A percentile compares a stretch with the other conserved stretches of the same genome.
phyloP scores from a whole-genome alignment of 2,888 invertebrate genomes.

The Scelioninae gen. 2 region DNA sequence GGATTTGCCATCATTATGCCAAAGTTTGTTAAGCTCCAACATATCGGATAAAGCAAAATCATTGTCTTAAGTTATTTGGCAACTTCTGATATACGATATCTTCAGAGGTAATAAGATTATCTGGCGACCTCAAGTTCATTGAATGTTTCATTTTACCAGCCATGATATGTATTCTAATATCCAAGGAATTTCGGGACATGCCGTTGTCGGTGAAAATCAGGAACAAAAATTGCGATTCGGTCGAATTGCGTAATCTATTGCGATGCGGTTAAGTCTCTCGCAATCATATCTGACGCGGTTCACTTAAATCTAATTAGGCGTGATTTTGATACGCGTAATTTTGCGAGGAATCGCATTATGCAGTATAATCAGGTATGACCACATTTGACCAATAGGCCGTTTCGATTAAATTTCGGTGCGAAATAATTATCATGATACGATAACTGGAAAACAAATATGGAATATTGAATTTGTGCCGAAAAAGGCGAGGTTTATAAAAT shows the following conservation, averaged over 20 bases:
- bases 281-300: conserved; percentile 27
- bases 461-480: no score
- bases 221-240: conserved; percentile 12
- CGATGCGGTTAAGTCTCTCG: conserved; percentile 17
- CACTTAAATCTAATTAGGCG: conserved; percentile 43
- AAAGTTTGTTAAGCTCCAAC: conserved; percentile 32
- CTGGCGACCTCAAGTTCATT: not conserved
- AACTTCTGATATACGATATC: conserved; percentile 20
- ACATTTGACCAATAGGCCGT: conserved; percentile 6
- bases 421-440: conserved; percentile 23
- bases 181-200: conserved; percentile 9
- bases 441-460: not conserved
- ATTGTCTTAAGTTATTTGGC: conserved; percentile 33
- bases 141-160: no score
- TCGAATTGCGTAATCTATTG: conserved; percentile 16
- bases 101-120: not conserved
- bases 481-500: no score
- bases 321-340: conserved; percentile 48
- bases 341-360: conserved; percentile 31
- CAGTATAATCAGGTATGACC: conserved; percentile 37
- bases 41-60: conserved; percentile 39
- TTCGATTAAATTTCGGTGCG: conserved; percentile 22
- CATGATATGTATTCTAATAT: not conserved
- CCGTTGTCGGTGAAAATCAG: conserved; percentile 8
- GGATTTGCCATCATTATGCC: conserved; percentile 25